Evolutionary conservation across 2,797 vertebrate genomes (phyloP), one percentile per base, ranked within the genome.

Genomic region (Eospalax fontanierii): DNA sequence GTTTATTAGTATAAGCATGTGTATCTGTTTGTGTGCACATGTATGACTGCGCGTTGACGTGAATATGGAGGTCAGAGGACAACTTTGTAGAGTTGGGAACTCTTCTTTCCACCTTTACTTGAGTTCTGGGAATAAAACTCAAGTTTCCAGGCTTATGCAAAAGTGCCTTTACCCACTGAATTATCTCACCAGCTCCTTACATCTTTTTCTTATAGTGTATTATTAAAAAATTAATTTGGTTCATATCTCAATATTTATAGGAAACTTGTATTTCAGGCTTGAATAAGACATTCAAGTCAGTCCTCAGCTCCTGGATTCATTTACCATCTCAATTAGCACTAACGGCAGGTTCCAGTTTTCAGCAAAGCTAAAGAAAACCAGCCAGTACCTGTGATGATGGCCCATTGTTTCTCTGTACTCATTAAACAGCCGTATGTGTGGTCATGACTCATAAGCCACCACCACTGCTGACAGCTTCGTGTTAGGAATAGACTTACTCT

Each of bases 401-500:
- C 80, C 50, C n/a, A 21, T 68, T 43, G 74, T 50, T 73, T 38
- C 6, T 10, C 87, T 93, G 7, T 65, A 22, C 40, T 95, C 81
- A 89, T 66, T 89, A 89, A 84, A 74, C 15, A n/a, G 16, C 57
- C 86, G 18, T 35, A 46, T 75, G 35, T 35, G 63, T 82, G 76
- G 57, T 30, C 21, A 7, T 35, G 74, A 87, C 46, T 90, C 91
- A 78, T 78, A 89, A 95, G 70, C 61, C 8, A 59, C 35, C 28
- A 15, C 35, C 1, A 10, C 54, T 18, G 78, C 12, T 66, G 65
- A 65, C 70, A 95, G 70, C 35, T 84, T 82, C 87, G 59, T 54
- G 95, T 87, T 73, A 40, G 50, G 81, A 84, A 65, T 54, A 80
- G 80, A 95, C 86, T 82, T 65, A 88, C n/a, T 87, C 79, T 57